These are phyloP conservation scores for Acleris laterana DNA, from an alignment of 2,888 invertebrate genomes.

Conservation along the genomic window DNA sequence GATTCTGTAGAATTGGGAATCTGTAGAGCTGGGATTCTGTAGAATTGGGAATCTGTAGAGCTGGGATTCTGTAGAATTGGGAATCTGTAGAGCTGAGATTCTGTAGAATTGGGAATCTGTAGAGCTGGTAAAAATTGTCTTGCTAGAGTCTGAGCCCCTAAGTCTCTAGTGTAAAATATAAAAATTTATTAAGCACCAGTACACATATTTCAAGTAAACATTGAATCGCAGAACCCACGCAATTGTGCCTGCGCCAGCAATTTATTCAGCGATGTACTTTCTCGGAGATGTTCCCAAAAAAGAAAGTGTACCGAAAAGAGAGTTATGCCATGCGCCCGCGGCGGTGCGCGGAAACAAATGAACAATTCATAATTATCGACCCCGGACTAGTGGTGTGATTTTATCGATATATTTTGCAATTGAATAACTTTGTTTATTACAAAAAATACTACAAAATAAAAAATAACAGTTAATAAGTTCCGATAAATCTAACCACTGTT, in stretches of 20 bases:
- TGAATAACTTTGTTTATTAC: background rate
- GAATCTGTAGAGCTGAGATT: no score
- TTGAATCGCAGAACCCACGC: conserved; percentile 27
- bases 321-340: conserved; percentile 59
- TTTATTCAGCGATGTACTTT: conserved; percentile 62
- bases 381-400: conserved; percentile 59
- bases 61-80: no score
- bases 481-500: no score
- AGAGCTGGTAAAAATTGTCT: no score
- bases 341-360: conserved; percentile 69
- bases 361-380: conserved; percentile 78
- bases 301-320: conserved; percentile 70
- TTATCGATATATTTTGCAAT: conserved; percentile 47
- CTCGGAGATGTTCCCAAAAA: conserved; percentile 75
- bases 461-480: background rate
- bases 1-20: no score
- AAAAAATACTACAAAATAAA: background rate
- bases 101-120: no score
- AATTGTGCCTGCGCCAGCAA: conserved; percentile 12
- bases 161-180: no score
- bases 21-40: no score
- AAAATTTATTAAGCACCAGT: background rate
- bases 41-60: no score
- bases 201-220: conserved; percentile 25
- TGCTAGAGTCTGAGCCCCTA: no score